Conservation (phyloP, 2,113 vertebrate species). For the Pelmatolapia mariae region DNA sequence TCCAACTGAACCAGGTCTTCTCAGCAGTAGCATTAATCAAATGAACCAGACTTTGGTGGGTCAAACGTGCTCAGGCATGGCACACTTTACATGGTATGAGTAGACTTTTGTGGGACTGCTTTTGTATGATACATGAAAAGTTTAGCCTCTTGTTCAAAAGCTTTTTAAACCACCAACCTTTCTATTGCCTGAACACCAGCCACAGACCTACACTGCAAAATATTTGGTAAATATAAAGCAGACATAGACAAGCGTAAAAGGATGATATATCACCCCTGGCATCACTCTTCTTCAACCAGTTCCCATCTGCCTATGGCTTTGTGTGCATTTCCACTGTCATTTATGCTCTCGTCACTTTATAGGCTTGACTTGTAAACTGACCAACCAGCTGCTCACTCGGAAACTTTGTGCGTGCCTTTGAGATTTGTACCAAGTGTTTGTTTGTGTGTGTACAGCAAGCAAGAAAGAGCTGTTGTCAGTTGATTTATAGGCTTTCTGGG, state of each 20-base stretch:
- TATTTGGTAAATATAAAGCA: background rate
- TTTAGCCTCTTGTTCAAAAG: background rate
- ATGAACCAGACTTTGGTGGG: background rate
- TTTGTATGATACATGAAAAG: background rate
- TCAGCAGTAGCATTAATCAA: background rate
- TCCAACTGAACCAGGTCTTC: background rate
- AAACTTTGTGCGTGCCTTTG: background rate
- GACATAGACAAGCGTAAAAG: background rate
- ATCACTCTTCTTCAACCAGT: background rate
- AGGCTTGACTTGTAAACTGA: background rate
- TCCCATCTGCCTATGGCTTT: background rate
- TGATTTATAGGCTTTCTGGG: constrained; percentile 33
- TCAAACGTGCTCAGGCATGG: background rate
- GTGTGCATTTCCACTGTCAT: background rate
- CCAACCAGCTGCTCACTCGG: background rate
- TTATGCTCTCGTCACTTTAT: background rate
- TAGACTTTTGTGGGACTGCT: background rate
- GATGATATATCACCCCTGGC: background rate
- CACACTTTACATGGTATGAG: background rate
- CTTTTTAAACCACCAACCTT: background rate
- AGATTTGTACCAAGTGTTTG: background rate
- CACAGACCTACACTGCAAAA: background rate
- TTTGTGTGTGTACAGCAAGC: background rate
- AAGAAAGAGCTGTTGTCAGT: constrained; percentile 1
- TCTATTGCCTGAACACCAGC: constrained; percentile 1